Base-by-base conservation (phyloP, 2,888 invertebrate species). In the Hipparchia sbordonii region DNA sequence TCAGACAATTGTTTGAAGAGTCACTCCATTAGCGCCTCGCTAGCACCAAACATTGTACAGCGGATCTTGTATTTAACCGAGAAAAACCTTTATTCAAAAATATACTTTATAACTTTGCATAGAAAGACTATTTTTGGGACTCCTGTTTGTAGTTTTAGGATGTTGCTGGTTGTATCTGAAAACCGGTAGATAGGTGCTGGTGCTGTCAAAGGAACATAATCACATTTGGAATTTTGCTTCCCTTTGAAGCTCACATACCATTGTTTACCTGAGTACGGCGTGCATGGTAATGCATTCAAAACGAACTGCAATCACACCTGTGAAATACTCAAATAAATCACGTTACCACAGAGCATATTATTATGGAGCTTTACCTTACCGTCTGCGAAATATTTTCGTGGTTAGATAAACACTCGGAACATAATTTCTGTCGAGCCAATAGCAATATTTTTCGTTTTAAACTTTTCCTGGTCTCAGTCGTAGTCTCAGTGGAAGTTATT, bases 141-240 rank as follows among this genome's bases (percentile, higher is more conserved):
- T 68, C 2, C 10, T 1, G 46, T 48, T 63, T 63, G 51, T 9
- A 51, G 33, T 23, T 33, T 52, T 23, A 65, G 52, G 23, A 45
- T 46, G 12, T 48, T 5, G 45, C 59, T 68, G 46, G 67, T 48
- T 59, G 59, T 68, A 48, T 23, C 59, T 68, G 51, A 68, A 67
- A 67, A 59, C 67, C 48, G 48, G 23, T 59, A 33, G 46, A 46
- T 68, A 46, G 67, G 59, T 57, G 67, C 46, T 60, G 52, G 52
- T 71, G 57, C 51, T 70, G 72, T 72, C 73, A 72, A 75, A 74
- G 65, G 70, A 72, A 76, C 68, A 74, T 71, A 75, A 75, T 72
- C 67, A 65, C 74, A 60, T 65, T 61, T 68, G 65, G 63, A 73
- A 69, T 33, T 23, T 46, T n/a, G 70, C 57, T 70, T 65, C 54